Base-by-base conservation (phyloP, 2,113 vertebrate genomes). In the Hyla sarda region DNA sequence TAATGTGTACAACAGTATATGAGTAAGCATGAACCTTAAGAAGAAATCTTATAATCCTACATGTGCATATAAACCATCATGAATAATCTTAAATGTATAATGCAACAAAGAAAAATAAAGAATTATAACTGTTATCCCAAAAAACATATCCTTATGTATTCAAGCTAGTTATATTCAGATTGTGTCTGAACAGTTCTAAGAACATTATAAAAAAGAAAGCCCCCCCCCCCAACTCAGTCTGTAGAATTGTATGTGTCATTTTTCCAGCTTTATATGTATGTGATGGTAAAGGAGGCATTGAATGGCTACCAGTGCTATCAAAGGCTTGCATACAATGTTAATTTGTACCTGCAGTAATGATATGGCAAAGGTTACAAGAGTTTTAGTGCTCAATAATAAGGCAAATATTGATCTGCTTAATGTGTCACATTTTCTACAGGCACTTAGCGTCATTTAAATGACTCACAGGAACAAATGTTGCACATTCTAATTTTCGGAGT, bases 361-460 rank as follows among this genome's bases (percentile, higher is more conserved):
- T 80, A 80, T 80, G 77, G 77, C 77, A 80, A 80, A 58, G 56
- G 77, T 80, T 58, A 60, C 54, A 14, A 7, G 77, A 62, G 77
- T 60, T 60, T 60, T 60, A 80, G 50, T 58, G 45, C 52, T 79
- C 23, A 32, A 41, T 60, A 80, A 80, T 80, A 80, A 80, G 54
- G 34, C 52, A 80, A 80, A 80, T 80, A 80, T 80, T 80, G 77
- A 80, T 80, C 56, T 45, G 56, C 54, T 45, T 62, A 80, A 80
- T 80, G 77, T 80, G 77, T 60, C 50, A 60, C 52, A 80, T 80
- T 60, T 62, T 41, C 34, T 54, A 54, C 75, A 11, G 75, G 19
- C 75, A 56, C 48, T 77, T 54, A 54, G 30, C 48, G 34, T 77
- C 75, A 77, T 54, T 77, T 54, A 77, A 77, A 77, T 77, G 75